Evolutionary conservation across 2,888 invertebrate species (phyloP), one percentile per base, ranked within the genome.

Genomic region (Philhelius pedissequus): DNA sequence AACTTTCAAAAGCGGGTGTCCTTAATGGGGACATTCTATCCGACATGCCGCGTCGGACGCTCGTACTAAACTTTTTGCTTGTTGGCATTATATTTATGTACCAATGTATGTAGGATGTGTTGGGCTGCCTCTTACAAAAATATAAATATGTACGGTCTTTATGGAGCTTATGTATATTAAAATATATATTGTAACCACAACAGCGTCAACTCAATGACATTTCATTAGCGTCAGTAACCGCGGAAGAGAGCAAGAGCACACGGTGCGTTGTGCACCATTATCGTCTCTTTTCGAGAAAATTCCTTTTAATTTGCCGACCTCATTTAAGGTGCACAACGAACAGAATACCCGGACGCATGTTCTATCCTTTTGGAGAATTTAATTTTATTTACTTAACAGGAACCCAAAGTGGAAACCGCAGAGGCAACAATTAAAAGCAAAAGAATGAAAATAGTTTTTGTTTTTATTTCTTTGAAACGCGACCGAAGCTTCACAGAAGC

Each of bases 301-400:
- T 62, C 70, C 38, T 79, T 83, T 84, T 84, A 79, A 75, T 84
- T 84, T 84, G 64, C 15, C 70, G 60, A 84, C 74, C 83, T 84
- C 75, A 79, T 79, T 79, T 75, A 66, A 75, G 79, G 75, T 84
- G 83, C 54, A 84, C 60, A 58, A 68, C 60, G 64, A 68, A 52
- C 40, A 52, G 38, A 54, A 58, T 15, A 48, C 43, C 77, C 71
- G 66, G 58, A 79, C 83, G 79, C 74, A 79, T 79, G 83, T 79
- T 75, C 75, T 79, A 75, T 70, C 83, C 75, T 79, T 84, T n/a
- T 84, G 75, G 75, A 79, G 79, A 79, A 75, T 75, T 84, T 84
- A 70, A 75, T 79, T 84, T 84, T 84, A 79, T 84, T 84, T 84
- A 79, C 79, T 84, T 84, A 79, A 75, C 83, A 74, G 58, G 38